Evolutionary conservation across 2,888 invertebrate genomes (phyloP).

Genomic region (Eupithecia abbreviata): DNA sequence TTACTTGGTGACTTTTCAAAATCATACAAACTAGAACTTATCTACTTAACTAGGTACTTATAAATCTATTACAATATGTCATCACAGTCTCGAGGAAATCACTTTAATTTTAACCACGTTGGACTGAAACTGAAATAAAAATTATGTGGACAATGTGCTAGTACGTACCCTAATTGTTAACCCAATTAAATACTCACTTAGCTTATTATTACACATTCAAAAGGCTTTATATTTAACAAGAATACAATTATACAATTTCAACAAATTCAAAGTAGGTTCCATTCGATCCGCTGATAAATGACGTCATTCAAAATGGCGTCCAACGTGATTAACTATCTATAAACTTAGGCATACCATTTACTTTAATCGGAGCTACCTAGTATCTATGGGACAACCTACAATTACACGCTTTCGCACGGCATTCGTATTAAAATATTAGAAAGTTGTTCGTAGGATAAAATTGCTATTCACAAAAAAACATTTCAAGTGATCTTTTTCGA

Average conservation of each 20-base stretch:
- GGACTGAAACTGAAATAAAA: slow-evolving; percentile 42
- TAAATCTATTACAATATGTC: slow-evolving; percentile 55
- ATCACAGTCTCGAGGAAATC: slow-evolving; percentile 79
- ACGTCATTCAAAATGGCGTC: slow-evolving; percentile 16
- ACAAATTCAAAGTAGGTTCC: not conserved
- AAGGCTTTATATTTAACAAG: not conserved
- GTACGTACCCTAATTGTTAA: not conserved
- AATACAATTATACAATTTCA: not conserved
- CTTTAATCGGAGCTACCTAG: slow-evolving; percentile 14
- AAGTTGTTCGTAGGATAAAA: slow-evolving; percentile 2
- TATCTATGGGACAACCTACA: slow-evolving; percentile 5
- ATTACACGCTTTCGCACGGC: slow-evolving; percentile 24
- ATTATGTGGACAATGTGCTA: not conserved
- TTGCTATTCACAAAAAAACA: not conserved
- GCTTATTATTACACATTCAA: not conserved
- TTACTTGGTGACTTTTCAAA: not conserved
- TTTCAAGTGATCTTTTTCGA: not conserved
- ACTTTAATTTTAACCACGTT: slow-evolving; percentile 67
- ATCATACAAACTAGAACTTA: not conserved
- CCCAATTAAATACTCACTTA: not conserved
- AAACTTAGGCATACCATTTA: slow-evolving; percentile 15
- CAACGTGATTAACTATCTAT: slow-evolving; percentile 30
- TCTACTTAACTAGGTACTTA: slow-evolving; percentile 7
- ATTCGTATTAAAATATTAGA: slow-evolving; percentile 19
- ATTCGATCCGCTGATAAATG: slow-evolving; percentile 3